These are phyloP conservation scores for Schizopygopsis malacanthus DNA, from an alignment of 2,797 vertebrate genomes.

Conservation along the genomic window DNA sequence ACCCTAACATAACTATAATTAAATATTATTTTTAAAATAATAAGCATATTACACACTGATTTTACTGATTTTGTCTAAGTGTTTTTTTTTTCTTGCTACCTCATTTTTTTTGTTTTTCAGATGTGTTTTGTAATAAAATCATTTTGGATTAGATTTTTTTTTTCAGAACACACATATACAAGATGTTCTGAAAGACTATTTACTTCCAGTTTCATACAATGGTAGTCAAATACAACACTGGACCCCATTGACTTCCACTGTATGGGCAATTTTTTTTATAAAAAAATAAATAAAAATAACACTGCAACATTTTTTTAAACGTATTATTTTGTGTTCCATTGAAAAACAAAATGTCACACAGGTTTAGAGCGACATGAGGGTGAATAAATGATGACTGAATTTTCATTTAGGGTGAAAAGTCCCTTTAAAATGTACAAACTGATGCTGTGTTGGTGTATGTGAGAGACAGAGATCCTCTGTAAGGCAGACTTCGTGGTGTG, in stretches of 20 bases:
- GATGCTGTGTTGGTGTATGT: conserved; percentile 11
- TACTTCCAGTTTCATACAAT: not conserved
- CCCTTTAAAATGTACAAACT: not conserved
- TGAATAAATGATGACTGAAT: not conserved
- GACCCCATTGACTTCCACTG: not conserved
- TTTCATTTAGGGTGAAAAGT: not conserved
- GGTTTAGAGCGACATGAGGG: not conserved
- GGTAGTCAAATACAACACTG: not conserved
- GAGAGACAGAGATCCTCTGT: conserved; percentile 37
- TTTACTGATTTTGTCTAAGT: too few relatives aligned
- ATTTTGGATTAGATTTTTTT: too few relatives aligned
- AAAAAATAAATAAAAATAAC: not conserved
- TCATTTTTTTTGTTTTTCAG: too few relatives aligned
- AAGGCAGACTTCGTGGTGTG: conserved; percentile 26
- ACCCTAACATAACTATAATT: not conserved
- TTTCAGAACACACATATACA: not conserved
- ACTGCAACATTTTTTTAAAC: not conserved
- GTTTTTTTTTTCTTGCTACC: too few relatives aligned
- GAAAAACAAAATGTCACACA: not conserved
- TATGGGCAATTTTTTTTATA: too few relatives aligned
- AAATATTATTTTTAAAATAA: not conserved
- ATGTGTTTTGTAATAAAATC: too few relatives aligned
- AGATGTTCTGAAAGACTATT: not conserved
- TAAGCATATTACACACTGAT: too few relatives aligned
- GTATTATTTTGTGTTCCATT: not conserved